Evolutionary conservation across 2,888 invertebrate species (phyloP).

Genomic region (Thyatira batis): DNA sequence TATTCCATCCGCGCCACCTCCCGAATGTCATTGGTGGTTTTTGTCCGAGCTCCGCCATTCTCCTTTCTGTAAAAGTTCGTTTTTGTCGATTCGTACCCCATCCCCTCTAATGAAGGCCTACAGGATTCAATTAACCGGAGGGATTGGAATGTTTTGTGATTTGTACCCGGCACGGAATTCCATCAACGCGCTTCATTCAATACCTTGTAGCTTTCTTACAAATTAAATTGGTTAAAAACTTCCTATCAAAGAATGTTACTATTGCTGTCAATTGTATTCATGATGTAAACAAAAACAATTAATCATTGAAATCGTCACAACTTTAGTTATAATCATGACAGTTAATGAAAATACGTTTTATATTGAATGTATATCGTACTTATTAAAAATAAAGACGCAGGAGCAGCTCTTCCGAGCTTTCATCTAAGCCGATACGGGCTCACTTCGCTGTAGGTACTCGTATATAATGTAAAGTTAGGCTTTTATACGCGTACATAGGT

Average conservation of each 20-base stretch:
- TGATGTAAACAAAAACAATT: background rate
- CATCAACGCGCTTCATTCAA: constrained; percentile 63
- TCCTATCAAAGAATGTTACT: constrained; percentile 28
- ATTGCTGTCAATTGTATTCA: constrained; percentile 1
- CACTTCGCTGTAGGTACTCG: background rate
- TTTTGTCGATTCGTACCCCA: constrained; percentile 61
- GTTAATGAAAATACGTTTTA: too few species aligned
- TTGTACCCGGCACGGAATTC: constrained; percentile 69
- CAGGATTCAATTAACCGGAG: constrained; percentile 77
- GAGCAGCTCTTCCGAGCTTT: background rate
- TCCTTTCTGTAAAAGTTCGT: constrained; percentile 70
- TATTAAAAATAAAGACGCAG: background rate
- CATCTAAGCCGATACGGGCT: background rate
- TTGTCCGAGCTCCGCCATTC: constrained; percentile 61
- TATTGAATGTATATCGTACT: too few species aligned
- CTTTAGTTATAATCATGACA: too few species aligned
- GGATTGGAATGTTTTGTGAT: constrained; percentile 78
- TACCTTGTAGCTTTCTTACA: constrained; percentile 49
- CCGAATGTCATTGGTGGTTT: constrained; percentile 74
- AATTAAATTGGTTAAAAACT: constrained; percentile 52
- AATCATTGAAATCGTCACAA: too few species aligned
- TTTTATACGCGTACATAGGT: constrained; percentile 7
- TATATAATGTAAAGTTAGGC: background rate
- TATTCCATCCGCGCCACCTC: constrained; percentile 68
- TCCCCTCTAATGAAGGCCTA: constrained; percentile 75